Evolutionary conservation across 2,113 vertebrate genomes (phyloP).

Genomic region (Microcebus jonahi): DNA sequence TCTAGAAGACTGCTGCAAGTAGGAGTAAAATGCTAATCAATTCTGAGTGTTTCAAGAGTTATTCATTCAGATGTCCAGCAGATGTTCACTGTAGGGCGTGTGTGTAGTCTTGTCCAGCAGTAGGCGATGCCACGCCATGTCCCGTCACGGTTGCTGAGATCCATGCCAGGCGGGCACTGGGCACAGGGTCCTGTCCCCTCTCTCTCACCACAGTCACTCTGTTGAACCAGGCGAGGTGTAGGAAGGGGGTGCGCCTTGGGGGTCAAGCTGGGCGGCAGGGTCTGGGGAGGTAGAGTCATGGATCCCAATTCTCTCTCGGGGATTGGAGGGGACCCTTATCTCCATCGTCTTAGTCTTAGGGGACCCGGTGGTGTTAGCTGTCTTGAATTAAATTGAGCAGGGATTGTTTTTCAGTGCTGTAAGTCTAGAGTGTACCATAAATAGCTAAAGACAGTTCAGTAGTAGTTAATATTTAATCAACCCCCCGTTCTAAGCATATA

Average conservation of each 20-base stretch:
- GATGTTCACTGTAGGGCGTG: accelerated
- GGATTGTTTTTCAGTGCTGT: not conserved
- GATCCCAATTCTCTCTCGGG: not conserved
- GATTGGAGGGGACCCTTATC: not conserved
- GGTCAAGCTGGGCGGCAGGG: not conserved
- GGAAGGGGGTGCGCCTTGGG: not conserved
- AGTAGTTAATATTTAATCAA: not conserved
- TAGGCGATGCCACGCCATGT: accelerated
- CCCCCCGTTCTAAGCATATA: not conserved
- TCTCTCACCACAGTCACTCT: not conserved
- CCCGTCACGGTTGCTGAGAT: accelerated
- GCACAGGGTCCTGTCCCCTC: accelerated
- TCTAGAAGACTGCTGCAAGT: not conserved
- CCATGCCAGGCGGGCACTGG: accelerated
- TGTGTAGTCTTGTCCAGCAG: accelerated
- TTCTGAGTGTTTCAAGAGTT: accelerated
- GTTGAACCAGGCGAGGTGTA: not conserved
- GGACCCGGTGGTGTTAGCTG: no score
- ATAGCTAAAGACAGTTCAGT: not conserved
- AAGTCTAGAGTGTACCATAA: not conserved
- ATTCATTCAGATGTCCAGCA: not conserved
- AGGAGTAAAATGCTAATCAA: accelerated
- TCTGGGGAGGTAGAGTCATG: not conserved
- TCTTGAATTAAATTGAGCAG: not conserved
- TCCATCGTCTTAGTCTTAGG: not conserved